Evolutionary conservation across 2,797 vertebrate genomes (phyloP).

Genomic region (Anomalospiza imberbis): DNA sequence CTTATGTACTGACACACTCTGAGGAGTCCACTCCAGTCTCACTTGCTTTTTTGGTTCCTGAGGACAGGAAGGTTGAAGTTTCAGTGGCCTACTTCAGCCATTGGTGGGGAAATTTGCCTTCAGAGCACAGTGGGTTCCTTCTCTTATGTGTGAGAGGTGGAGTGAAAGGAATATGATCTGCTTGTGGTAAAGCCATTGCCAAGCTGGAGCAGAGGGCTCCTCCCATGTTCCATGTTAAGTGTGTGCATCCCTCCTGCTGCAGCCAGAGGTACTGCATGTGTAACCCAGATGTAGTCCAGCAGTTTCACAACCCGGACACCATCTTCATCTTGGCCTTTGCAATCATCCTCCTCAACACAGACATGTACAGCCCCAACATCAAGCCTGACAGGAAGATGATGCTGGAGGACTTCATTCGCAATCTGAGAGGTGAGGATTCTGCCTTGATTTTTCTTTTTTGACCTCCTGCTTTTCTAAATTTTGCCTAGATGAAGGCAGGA

Average conservation of each 20-base stretch:
- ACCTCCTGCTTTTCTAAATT: background rate
- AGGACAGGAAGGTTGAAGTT: background rate
- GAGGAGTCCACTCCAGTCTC: background rate
- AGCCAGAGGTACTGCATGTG: conserved; percentile 99
- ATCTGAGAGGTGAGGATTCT: conserved; percentile 87
- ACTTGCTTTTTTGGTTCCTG: background rate
- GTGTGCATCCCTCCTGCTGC: conserved; percentile 45
- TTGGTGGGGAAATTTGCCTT: background rate
- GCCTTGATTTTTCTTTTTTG: background rate
- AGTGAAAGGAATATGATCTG: background rate
- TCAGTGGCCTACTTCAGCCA: background rate
- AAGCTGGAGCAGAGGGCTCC: background rate
- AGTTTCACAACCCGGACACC: conserved; percentile 99
- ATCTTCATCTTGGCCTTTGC: conserved; percentile 99
- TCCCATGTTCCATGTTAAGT: background rate
- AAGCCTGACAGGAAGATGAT: conserved; percentile 99
- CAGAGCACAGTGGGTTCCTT: background rate
- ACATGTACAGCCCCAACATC: conserved; percentile 99
- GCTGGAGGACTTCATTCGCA: conserved; percentile 97
- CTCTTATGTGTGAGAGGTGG: background rate
- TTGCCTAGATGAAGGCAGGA: background rate
- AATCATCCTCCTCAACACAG: conserved; percentile 97
- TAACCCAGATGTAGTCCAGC: conserved; percentile 97
- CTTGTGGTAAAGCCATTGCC: background rate
- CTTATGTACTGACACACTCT: background rate